phyloP scores from a whole-genome alignment of 1,140 invertebrate genomes.

The Drosophila sechellia region DNA sequence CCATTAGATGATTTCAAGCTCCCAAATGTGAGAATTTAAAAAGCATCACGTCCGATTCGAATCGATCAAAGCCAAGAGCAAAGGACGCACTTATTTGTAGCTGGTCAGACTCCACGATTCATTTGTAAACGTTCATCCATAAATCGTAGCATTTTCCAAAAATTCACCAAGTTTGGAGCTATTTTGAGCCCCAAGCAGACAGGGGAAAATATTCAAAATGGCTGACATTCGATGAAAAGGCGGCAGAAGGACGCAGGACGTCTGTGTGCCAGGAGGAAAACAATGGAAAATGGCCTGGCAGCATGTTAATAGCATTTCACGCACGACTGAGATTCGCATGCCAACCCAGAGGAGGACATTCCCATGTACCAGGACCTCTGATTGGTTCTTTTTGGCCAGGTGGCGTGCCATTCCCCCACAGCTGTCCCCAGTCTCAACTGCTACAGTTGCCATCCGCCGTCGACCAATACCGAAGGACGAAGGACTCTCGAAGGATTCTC shows the following conservation, averaged over 20 bases:
- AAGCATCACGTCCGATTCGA: constrained; percentile 22
- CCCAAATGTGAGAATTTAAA: neutral
- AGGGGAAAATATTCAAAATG: constrained; percentile 78
- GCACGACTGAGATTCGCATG: constrained; percentile 73
- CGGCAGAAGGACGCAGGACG: constrained; percentile 12
- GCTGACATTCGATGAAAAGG: constrained; percentile 57
- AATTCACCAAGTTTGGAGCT: constrained; percentile 16
- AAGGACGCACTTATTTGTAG: constrained; percentile 19
- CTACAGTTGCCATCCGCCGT: constrained; percentile 75
- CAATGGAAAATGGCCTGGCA: constrained; percentile 65
- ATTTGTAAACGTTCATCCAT: constrained; percentile 18
- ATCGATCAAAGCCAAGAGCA: constrained; percentile 27
- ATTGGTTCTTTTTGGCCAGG: constrained; percentile 61
- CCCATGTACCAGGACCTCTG: constrained; percentile 35
- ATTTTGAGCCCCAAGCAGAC: constrained; percentile 30
- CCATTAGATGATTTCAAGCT: neutral
- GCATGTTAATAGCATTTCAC: constrained; percentile 78
- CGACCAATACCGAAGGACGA: constrained; percentile 62
- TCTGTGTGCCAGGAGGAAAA: constrained; percentile 36
- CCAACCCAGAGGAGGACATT: constrained; percentile 17
- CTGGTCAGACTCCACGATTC: constrained; percentile 33
- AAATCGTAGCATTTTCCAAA: constrained; percentile 36
- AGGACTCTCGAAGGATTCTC: constrained; percentile 22
- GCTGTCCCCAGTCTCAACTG: constrained; percentile 17
- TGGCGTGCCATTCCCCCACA: constrained; percentile 38